A percentile compares a stretch with the other conserved stretches of the same genome.
Conservation (phyloP, 2,113 vertebrate species). For the Bubo scandiacus region DNA sequence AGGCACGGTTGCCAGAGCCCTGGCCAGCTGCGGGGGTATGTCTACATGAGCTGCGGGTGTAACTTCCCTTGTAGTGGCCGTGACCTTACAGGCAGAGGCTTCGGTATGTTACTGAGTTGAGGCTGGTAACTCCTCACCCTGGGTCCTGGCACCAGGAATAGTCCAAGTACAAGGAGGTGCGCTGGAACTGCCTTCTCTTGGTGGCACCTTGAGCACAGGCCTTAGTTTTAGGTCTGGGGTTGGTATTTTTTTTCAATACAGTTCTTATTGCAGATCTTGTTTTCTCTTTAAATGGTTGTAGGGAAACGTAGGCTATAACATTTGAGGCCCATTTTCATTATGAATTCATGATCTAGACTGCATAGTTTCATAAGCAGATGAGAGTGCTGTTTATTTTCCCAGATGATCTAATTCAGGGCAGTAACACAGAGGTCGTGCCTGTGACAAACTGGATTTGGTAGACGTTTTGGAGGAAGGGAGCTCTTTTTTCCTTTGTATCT, state of each 20-base stretch:
- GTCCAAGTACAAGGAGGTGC: too few relatives aligned
- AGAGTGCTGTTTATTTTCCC: neutral
- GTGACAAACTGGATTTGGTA: neutral
- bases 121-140: neutral
- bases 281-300: neutral
- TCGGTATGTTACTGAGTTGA: accelerated
- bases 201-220: neutral
- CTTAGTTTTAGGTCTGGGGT: neutral
- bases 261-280: neutral
- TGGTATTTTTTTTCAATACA: too few relatives aligned
- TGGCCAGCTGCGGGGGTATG: accelerated
- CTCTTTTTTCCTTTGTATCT: neutral
- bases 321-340: neutral
- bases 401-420: neutral
- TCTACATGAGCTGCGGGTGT: accelerated
- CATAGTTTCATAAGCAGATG: neutral
- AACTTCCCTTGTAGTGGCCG: accelerated
- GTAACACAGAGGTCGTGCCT: neutral
- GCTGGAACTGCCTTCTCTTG: neutral
- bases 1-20: accelerated
- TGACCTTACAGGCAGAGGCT: too few relatives aligned
- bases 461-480: neutral
- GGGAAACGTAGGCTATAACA: neutral
- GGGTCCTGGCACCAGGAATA: too few relatives aligned
- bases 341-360: neutral